Evolutionary conservation across 2,888 invertebrate species (phyloP).

Genomic region (Lasioglossum zephyrum): DNA sequence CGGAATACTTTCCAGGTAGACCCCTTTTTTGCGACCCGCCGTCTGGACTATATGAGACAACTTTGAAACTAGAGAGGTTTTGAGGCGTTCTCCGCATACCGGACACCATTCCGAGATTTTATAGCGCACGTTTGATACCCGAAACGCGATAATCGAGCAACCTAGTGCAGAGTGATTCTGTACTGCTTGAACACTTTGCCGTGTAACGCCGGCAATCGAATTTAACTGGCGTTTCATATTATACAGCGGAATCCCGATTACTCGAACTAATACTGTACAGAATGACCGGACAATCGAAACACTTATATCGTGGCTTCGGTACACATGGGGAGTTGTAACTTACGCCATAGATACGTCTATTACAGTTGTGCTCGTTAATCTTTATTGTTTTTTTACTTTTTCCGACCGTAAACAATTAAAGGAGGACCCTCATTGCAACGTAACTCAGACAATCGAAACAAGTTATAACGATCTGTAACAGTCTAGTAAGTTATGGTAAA

Average conservation of each 20-base stretch:
- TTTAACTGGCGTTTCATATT: neutral
- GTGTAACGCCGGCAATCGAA: neutral
- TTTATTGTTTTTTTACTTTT: neutral
- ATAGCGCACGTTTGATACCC: neutral
- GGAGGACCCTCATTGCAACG: neutral
- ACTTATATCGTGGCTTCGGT: neutral
- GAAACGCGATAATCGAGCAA: no score
- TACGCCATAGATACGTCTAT: neutral
- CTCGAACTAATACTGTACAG: neutral
- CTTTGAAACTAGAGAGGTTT: slow-evolving; percentile 9
- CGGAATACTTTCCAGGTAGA: no score
- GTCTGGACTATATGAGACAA: no score
- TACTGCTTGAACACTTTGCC: neutral
- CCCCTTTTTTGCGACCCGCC: no score
- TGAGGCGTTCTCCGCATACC: neutral
- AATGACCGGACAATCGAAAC: neutral
- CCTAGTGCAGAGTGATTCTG: neutral
- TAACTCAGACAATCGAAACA: neutral
- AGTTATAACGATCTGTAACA: neutral
- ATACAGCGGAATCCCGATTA: neutral
- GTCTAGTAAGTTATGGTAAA: neutral
- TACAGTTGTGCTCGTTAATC: neutral
- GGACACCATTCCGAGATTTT: neutral
- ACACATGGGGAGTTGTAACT: neutral
- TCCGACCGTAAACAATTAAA: neutral